Percentiles rank a stretch among this genome's conserved stretches.
Evolutionary conservation across 2,113 vertebrate species (phyloP).

Genomic region (Passerina amoena): DNA sequence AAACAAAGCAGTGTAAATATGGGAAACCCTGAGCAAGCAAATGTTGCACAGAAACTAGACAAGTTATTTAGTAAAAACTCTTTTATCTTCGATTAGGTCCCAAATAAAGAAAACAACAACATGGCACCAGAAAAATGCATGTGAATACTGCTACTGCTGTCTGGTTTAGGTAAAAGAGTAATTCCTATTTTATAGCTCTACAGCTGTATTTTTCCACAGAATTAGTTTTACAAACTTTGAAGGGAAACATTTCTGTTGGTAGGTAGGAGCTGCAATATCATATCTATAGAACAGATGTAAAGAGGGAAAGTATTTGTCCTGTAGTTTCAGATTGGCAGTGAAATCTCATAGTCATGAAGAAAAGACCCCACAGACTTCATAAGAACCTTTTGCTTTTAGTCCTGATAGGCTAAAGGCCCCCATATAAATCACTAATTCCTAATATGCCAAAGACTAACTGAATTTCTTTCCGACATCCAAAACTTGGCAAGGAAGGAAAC

Average conservation of each 20-base stretch:
- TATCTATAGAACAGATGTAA: not conserved
- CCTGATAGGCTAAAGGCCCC: not conserved
- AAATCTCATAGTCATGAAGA: not conserved
- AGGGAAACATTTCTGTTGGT: not conserved
- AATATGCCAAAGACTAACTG: constrained; percentile 44
- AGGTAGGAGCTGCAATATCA: not conserved
- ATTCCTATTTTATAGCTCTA: not conserved
- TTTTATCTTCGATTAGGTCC: not conserved
- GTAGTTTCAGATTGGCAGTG: not conserved
- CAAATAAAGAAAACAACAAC: not conserved
- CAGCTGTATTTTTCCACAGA: not conserved
- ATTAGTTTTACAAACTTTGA: not conserved
- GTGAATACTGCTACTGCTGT: not conserved
- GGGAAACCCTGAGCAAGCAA: not conserved
- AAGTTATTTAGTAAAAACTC: not conserved
- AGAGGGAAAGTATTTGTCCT: not conserved
- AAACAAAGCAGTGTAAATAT: not conserved
- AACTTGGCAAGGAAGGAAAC: constrained; percentile 37
- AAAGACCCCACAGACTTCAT: not conserved
- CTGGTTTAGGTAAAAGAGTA: not conserved
- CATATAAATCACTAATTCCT: not conserved
- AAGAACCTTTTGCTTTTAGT: not conserved
- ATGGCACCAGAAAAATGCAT: not conserved
- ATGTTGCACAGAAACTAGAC: not conserved
- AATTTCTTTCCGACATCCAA: constrained; percentile 49